These are phyloP conservation scores for Schizaphis graminum DNA, from an alignment of 2,888 invertebrate genomes.

Conservation along the genomic window DNA sequence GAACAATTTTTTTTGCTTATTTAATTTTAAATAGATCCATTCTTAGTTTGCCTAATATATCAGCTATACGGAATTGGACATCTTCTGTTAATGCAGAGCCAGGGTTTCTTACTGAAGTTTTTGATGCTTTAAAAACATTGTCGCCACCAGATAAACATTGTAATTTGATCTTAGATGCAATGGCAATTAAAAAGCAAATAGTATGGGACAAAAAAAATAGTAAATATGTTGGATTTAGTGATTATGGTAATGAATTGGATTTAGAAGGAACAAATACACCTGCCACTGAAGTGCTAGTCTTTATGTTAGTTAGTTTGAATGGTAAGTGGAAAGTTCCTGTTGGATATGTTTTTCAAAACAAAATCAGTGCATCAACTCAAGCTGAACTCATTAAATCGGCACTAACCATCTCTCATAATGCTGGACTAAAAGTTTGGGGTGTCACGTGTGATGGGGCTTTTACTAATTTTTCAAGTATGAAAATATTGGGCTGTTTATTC, in stretches of 20 bases:
- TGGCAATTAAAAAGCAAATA: constrained; percentile 17
- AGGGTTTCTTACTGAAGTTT: constrained; percentile 42
- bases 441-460: constrained; percentile 12
- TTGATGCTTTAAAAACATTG: constrained; percentile 6
- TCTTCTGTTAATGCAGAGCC: constrained; percentile 40
- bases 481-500: not conserved
- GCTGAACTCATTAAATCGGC: too few species aligned
- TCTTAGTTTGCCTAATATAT: constrained; percentile 19
- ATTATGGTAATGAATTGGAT: constrained; percentile 13
- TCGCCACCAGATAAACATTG: not conserved
- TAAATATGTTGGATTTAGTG: not conserved
- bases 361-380: not conserved
- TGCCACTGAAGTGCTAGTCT: too few species aligned
- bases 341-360: constrained; percentile 30
- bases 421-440: constrained; percentile 19
- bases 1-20: constrained; percentile 29
- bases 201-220: not conserved
- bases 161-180: not conserved
- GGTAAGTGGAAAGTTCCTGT: constrained; percentile 19
- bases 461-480: constrained; percentile 17
- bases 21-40: constrained; percentile 38
- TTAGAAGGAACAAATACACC: not conserved
- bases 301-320: too few species aligned
- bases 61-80: constrained; percentile 39
- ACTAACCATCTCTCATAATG: not conserved